phyloP scores from a whole-genome alignment of 1,140 invertebrate genomes.

The Archivesica marissinica region DNA sequence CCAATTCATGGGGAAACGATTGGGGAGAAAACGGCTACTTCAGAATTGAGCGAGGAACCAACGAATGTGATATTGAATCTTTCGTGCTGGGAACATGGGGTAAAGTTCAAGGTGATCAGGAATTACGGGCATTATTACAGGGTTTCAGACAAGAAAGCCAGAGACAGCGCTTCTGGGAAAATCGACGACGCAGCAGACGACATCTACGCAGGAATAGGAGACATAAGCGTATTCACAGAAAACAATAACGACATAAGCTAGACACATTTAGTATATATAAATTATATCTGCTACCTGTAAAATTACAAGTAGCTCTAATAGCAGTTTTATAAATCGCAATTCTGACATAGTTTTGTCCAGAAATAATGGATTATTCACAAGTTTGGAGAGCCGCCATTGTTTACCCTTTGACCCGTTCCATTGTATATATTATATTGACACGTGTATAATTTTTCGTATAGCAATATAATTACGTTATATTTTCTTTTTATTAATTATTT shows the following conservation, averaged over 20 bases:
- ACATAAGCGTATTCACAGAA: background rate
- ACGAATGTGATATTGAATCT: constrained; percentile 79
- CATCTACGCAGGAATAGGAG: background rate
- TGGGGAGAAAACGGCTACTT: constrained; percentile 91
- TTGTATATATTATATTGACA: no score
- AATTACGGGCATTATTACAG: background rate
- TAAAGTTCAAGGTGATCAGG: constrained; percentile 35
- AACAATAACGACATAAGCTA: background rate
- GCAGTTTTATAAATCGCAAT: no score
- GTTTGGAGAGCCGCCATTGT: no score
- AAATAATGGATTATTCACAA: no score
- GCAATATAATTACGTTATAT: no score
- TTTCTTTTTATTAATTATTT: no score
- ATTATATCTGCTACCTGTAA: no score
- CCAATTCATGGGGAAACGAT: constrained; percentile 93
- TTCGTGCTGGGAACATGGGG: constrained; percentile 79
- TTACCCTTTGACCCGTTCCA: no score
- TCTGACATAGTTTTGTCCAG: no score
- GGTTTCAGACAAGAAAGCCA: constrained; percentile 18
- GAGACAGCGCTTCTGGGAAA: background rate
- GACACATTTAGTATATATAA: background rate
- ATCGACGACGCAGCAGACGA: constrained; percentile 14
- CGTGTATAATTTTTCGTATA: no score
- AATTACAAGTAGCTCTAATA: no score
- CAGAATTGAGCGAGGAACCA: constrained; percentile 76